A percentile compares a stretch with the other conserved stretches of the same genome.
phyloP scores from a whole-genome alignment of 2,797 vertebrate genomes.

The Malacoctenus gilli region DNA sequence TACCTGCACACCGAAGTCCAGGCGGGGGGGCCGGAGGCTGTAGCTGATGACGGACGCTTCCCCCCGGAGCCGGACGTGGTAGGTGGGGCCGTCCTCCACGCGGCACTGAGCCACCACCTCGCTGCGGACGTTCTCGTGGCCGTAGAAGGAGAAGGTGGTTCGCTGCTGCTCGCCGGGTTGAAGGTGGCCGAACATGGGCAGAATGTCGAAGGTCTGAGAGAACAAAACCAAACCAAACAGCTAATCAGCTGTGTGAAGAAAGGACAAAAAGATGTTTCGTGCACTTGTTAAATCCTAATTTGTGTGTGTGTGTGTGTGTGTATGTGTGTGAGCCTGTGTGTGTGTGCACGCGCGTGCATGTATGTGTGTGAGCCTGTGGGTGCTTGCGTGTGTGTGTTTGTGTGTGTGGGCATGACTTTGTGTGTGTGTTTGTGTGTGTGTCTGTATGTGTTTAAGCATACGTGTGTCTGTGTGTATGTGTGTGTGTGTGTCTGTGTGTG shows the following conservation, averaged over 20 bases:
- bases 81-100: constrained; percentile 87
- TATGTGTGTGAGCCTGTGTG: too few relatives aligned
- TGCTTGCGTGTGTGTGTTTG: too few relatives aligned
- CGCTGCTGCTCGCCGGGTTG: constrained; percentile 79
- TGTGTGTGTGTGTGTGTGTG: too few relatives aligned
- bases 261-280: neutral
- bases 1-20: constrained; percentile 89
- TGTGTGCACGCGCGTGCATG: too few relatives aligned
- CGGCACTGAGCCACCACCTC: constrained; percentile 79
- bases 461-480: too few relatives aligned
- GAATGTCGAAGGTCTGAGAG: constrained; percentile 88
- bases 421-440: too few relatives aligned
- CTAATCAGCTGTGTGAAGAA: neutral
- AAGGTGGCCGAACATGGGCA: constrained; percentile 81
- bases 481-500: too few relatives aligned
- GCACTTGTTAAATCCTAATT: too few relatives aligned
- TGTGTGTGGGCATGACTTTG: too few relatives aligned
- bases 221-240: neutral
- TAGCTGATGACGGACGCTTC: constrained; percentile 85
- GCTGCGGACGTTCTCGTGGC: constrained; percentile 78
- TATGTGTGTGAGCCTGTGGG: too few relatives aligned
- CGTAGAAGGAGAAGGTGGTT: constrained; percentile 86
- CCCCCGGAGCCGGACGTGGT: constrained; percentile 82
- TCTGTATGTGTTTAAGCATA: too few relatives aligned
- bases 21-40: constrained; percentile 71